Evolutionary conservation across 2,888 invertebrate genomes (phyloP).

Genomic region (Cantharis lateralis): DNA sequence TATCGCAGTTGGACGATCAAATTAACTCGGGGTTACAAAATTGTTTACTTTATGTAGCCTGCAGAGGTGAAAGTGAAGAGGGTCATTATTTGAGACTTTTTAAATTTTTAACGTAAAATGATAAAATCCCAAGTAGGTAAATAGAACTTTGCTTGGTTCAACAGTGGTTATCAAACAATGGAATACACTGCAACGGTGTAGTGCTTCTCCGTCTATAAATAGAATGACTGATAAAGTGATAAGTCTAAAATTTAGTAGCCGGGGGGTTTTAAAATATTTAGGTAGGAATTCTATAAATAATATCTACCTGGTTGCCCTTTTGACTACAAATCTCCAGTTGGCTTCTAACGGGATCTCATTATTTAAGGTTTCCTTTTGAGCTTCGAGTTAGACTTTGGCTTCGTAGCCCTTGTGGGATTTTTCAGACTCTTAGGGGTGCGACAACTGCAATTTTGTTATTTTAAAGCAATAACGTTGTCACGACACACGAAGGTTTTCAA

Average conservation of each 20-base stretch:
- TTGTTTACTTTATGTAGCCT: background rate
- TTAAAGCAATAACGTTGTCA: background rate
- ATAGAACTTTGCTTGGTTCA: background rate
- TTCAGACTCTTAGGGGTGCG: too few species aligned
- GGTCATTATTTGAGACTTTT: background rate
- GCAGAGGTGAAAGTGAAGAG: background rate
- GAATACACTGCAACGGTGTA: background rate
- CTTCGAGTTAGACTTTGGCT: too few species aligned
- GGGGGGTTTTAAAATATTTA: background rate
- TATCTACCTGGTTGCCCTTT: background rate
- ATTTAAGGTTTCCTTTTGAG: background rate
- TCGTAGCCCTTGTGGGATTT: too few species aligned
- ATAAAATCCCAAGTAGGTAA: background rate
- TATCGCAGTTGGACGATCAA: background rate
- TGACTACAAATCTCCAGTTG: background rate
- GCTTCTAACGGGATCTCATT: background rate
- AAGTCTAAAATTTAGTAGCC: background rate
- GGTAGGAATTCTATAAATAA: background rate
- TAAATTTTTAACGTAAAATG: background rate
- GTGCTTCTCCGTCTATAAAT: background rate
- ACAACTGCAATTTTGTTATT: background rate
- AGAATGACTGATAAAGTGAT: background rate
- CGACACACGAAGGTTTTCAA: background rate
- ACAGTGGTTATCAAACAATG: background rate
- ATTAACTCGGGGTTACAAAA: background rate